phyloP scores from a whole-genome alignment of 2,888 invertebrate genomes.

The Xestia ashworthii region DNA sequence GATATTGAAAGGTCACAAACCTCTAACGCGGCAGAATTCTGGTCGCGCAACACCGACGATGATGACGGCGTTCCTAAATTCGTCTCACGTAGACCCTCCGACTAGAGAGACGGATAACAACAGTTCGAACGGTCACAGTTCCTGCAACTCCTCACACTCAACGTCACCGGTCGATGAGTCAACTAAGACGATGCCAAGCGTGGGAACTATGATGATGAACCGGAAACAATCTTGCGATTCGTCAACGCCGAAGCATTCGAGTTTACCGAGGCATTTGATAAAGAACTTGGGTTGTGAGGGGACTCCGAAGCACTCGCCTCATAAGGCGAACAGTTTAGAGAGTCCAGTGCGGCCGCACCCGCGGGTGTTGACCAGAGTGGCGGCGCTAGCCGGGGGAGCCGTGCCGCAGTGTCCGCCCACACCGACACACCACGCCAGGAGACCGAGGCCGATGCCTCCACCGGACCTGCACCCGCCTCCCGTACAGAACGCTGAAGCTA shows the following conservation, averaged over 20 bases:
- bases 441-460: slow-evolving; percentile 91
- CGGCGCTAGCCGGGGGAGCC: slow-evolving; percentile 89
- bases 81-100: slow-evolving; percentile 82
- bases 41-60: slow-evolving; percentile 89
- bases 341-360: slow-evolving; percentile 92
- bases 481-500: slow-evolving; percentile 81
- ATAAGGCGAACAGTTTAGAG: slow-evolving; percentile 77
- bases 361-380: slow-evolving; percentile 91
- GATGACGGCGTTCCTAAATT: slow-evolving; percentile 88
- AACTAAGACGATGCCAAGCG: slow-evolving; percentile 77
- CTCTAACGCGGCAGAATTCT: slow-evolving; percentile 92
- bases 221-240: slow-evolving; percentile 86
- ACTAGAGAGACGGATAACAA: slow-evolving; percentile 78
- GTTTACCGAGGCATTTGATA: slow-evolving; percentile 85
- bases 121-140: slow-evolving; percentile 83
- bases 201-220: slow-evolving; percentile 86
- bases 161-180: slow-evolving; percentile 84
- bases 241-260: slow-evolving; percentile 86
- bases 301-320: slow-evolving; percentile 86
- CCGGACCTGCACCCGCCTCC: slow-evolving; percentile 90
- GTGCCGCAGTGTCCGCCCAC: slow-evolving; percentile 95
- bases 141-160: slow-evolving; percentile 86
- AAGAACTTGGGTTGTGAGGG: slow-evolving; percentile 85
- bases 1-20: slow-evolving; percentile 92
- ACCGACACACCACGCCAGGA: slow-evolving; percentile 95